Base-by-base conservation (phyloP, 2,113 vertebrate species). In the Diadophis punctatus region DNA sequence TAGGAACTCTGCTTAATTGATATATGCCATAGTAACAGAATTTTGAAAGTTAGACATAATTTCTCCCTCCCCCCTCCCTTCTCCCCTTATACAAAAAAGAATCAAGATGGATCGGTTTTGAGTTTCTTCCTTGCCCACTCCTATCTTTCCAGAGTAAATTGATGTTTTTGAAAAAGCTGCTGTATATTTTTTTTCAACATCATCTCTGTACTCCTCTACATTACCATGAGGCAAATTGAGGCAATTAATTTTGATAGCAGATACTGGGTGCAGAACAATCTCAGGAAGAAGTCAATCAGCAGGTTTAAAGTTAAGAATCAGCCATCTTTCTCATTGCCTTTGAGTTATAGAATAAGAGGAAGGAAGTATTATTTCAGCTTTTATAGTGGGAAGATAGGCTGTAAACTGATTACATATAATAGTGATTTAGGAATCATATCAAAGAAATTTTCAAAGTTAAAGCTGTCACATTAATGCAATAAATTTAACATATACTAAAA, bases 1-100 rank as follows among this genome's bases (percentile, higher is more conserved):
- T 3, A 39, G n/a, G n/a, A 20, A 74, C 16, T 74, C 68, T 74
- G 14, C n/a, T 39, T 34, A 8, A 80, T 80, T 80, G 34, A 80
- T 39, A 80, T 8, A 80, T 9, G 18, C 18, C 8, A 80, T 80
- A 43, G 34, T 43, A 80, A 43, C 18, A 80, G 34, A 80, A 80
- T 22, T 20, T 80, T 80, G n/a, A 80, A 80, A 80, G 34, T 16
- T 39, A 39, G 16, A 39, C n/a, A 34, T 2, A 80, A 80, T 8
- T 80, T 80, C 6, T 39, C 7, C 34, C 14, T 34, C 12, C 0
- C 14, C 0, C 6, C n/a, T 2, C 1, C 1, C 0, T 0, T 14
- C 7, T 6, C 16, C 30, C 9, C 58, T 30, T 63, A 34, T 34
- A 74, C n/a, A 20, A 39, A 80, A 74, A 18, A 80, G 16, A 80